These are phyloP conservation scores for Apodemus agrarius DNA, from an alignment of 2,797 vertebrate species.

Conservation along the genomic window DNA sequence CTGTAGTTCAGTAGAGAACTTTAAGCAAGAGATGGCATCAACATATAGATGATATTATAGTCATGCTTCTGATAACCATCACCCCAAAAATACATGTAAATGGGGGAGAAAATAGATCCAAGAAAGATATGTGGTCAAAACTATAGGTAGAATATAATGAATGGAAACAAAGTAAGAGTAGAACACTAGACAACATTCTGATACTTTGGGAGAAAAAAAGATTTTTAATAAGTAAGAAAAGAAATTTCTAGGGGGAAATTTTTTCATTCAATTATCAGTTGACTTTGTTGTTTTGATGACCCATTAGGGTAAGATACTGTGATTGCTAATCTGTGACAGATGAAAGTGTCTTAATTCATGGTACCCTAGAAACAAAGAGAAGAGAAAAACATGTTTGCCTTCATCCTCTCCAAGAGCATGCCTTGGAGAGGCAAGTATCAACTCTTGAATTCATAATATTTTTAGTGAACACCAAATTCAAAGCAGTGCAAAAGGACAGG, in stretches of 20 bases:
- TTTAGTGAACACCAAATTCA: neutral
- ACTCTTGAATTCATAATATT: neutral
- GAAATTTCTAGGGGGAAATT: neutral
- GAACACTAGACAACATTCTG: neutral
- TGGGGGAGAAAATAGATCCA: neutral
- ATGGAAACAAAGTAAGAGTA: neutral
- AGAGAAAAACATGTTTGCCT: neutral
- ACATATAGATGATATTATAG: conserved; percentile 5
- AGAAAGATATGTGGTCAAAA: neutral
- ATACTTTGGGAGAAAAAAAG: neutral
- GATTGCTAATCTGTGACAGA: neutral
- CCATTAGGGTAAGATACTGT: no score
- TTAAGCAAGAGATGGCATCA: neutral
- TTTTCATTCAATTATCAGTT: neutral
- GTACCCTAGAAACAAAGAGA: neutral
- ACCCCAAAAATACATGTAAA: neutral
- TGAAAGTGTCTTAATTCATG: neutral
- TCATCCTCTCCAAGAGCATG: neutral
- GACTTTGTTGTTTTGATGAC: neutral
- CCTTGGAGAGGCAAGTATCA: neutral
- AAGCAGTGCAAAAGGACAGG: neutral
- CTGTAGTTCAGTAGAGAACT: conserved; percentile 43
- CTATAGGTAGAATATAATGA: neutral
- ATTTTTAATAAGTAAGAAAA: neutral
- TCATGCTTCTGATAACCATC: neutral